Conservation (phyloP, 2,888 invertebrate genomes). For the Synergus gifuensis region DNA sequence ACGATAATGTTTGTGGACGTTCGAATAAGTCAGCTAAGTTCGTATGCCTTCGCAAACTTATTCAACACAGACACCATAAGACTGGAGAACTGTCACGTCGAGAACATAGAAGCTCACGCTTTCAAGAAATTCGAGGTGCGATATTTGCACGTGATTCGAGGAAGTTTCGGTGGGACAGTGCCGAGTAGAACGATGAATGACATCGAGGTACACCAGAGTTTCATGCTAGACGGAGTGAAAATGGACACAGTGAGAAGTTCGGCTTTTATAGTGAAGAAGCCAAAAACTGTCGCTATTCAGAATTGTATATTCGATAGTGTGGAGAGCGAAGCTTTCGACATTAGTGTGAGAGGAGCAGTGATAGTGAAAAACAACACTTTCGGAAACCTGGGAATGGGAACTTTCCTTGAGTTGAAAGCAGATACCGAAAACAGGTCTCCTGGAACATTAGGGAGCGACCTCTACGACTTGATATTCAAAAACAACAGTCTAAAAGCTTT, state of each 20-base stretch:
- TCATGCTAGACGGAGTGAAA: constrained; percentile 83
- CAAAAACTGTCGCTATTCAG: constrained; percentile 82
- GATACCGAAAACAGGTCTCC: constrained; percentile 76
- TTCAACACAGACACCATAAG: constrained; percentile 83
- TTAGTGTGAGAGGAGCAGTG: constrained; percentile 82
- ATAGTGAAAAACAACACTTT: constrained; percentile 84
- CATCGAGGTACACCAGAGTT: constrained; percentile 83
- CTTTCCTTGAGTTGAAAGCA: constrained; percentile 81
- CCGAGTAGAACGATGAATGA: constrained; percentile 88
- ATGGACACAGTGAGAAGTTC: constrained; percentile 84
- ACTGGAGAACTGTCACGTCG: constrained; percentile 82
- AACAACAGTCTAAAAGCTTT: constrained; percentile 82
- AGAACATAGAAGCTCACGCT: constrained; percentile 84
- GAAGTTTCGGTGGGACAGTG: constrained; percentile 80
- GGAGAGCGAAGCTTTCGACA: constrained; percentile 84
- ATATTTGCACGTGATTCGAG: constrained; percentile 83
- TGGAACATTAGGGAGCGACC: constrained; percentile 74
- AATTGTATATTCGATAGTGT: constrained; percentile 81
- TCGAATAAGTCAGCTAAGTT: constrained; percentile 81
- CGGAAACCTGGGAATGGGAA: constrained; percentile 80
- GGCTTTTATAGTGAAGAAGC: constrained; percentile 84
- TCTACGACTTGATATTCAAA: constrained; percentile 81
- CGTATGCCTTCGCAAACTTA: constrained; percentile 88
- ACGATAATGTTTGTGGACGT: constrained; percentile 84
- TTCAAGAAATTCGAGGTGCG: constrained; percentile 89